Base-by-base conservation (phyloP, 2,113 vertebrate genomes). In the Cyphomyrus plagiostoma region DNA sequence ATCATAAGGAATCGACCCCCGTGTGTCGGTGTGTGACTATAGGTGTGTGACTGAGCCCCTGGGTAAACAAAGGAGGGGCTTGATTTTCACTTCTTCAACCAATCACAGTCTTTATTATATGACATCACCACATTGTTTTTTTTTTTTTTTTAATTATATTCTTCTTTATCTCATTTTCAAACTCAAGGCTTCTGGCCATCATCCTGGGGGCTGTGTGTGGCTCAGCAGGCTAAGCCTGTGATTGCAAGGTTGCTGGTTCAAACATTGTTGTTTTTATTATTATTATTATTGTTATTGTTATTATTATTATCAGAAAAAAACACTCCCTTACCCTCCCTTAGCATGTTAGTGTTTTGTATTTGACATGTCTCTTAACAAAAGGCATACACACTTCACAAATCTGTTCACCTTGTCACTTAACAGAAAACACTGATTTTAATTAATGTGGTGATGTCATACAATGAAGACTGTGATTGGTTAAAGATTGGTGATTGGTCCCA, bases 1-100 rank as follows among this genome's bases (percentile, higher is more conserved):
- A 77, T 91, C 52, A 42, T 89, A 82, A 91, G 49, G 23, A 92
- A 85, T 58, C 8, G 19, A 70, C 89, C 15, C 62, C 42, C 89
- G 17, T 26, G 50, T 30, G 86, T 50, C 13, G 9, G 21, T 50
- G 48, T 48, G 46, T 77, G 70, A 77, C 15, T 39, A 17, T 35
- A 19, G n/a, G n/a, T n/a, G n/a, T n/a, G n/a, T 35, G 35, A 35
- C 62, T 3, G 7, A 70, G 62, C n/a, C n/a, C n/a, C 62, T 70
- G 62, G 62, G 62, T 70, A 26, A 70, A 26, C 62, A 30, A 70
- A n/a, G n/a, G n/a, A 66, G 62, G n/a, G n/a, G 3, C n/a, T 26
- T 66, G n/a, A 11, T 4, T 66, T 26, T 66, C 62, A 66, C n/a
- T 66, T 26, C n/a, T 66, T 26, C n/a, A 26, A 30, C 62, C 62